phyloP scores from a whole-genome alignment of 2,888 invertebrate genomes.

The Nebria brevicollis region DNA sequence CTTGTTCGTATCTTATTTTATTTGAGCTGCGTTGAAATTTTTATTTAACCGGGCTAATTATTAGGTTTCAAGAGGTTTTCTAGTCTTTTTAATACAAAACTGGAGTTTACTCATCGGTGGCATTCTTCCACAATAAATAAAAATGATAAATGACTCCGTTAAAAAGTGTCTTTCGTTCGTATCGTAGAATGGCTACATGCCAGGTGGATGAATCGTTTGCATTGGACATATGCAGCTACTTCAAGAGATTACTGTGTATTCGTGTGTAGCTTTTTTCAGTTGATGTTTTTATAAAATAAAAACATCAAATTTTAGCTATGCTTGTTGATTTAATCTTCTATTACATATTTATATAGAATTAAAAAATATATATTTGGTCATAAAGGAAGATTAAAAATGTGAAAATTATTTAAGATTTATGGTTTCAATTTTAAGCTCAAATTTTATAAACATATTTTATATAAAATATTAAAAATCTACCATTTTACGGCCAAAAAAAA shows the following conservation, averaged over 20 bases:
- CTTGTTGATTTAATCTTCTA: too few relatives aligned
- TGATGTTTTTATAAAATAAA: too few relatives aligned
- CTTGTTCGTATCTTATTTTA: slow-evolving; percentile 20
- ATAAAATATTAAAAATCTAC: too few relatives aligned
- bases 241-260: neutral
- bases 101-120: neutral
- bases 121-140: neutral
- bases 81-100: neutral
- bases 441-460: too few relatives aligned
- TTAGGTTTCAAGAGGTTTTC: neutral
- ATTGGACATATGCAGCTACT: neutral
- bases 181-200: neutral
- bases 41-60: slow-evolving; percentile 9
- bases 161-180: neutral
- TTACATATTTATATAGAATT: too few relatives aligned
- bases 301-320: too few relatives aligned
- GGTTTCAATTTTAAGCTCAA: too few relatives aligned
- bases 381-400: too few relatives aligned
- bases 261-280: too few relatives aligned
- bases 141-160: neutral
- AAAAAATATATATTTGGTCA: too few relatives aligned
- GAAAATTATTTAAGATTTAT: too few relatives aligned
- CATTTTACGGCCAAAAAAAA: too few relatives aligned
- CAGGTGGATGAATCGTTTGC: neutral
- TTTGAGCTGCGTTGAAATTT: neutral